phyloP scores from a whole-genome alignment of 2,797 vertebrate genomes.

The Melopsittacus undulatus region DNA sequence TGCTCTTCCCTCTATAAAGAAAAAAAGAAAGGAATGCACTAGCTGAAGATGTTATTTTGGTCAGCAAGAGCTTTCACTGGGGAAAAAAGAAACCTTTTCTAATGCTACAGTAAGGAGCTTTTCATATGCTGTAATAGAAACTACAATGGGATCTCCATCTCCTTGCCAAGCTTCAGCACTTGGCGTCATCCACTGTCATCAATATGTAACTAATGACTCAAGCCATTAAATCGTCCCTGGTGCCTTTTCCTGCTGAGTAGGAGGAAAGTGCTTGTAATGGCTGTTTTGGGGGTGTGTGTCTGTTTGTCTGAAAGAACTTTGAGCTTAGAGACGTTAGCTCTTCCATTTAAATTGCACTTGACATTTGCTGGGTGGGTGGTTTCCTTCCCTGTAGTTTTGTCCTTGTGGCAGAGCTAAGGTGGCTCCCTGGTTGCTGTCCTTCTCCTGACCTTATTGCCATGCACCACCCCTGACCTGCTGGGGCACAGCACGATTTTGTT shows the following conservation, averaged over 20 bases:
- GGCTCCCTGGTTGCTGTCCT: not conserved
- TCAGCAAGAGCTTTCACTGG: not conserved
- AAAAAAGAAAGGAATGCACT: not conserved
- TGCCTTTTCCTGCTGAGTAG: slow-evolving; percentile 30
- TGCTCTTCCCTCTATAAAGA: not conserved
- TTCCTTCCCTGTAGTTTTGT: not conserved
- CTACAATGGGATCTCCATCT: not conserved
- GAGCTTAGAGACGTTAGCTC: not conserved
- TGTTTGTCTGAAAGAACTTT: not conserved
- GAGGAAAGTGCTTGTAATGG: not conserved
- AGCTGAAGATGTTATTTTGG: not conserved
- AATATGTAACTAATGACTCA: not conserved
- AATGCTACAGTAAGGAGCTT: not conserved
- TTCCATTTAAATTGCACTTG: not conserved
- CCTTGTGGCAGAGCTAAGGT: not conserved
- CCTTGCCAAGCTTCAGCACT: not conserved
- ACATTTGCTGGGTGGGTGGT: not conserved
- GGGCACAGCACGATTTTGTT: not conserved
- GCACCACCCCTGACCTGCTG: not conserved
- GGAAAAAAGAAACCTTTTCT: not conserved
- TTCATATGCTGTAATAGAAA: not conserved
- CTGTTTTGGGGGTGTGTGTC: not conserved
- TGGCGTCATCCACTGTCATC: slow-evolving; percentile 4
- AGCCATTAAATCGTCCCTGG: slow-evolving; percentile 2
- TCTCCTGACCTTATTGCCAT: not conserved